Percentiles rank a stretch among this genome's conserved stretches.
These are phyloP conservation scores for Araneus ventricosus DNA, from an alignment of 1,140 invertebrate genomes.

Conservation along the genomic window DNA sequence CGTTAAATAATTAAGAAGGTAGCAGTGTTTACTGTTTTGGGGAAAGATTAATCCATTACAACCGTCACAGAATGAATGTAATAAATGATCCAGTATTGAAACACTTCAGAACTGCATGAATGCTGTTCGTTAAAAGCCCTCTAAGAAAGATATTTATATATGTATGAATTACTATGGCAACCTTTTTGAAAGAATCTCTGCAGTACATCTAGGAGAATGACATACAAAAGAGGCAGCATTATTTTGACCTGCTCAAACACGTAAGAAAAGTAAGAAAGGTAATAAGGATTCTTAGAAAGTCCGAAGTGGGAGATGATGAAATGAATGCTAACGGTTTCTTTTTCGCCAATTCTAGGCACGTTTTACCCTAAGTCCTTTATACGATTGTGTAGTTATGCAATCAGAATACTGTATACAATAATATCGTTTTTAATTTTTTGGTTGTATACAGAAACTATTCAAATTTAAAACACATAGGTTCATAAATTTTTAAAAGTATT, in stretches of 20 bases:
- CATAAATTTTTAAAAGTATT: too few species aligned
- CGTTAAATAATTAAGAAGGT: too few species aligned
- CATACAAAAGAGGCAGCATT: background rate
- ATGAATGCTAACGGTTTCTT: background rate
- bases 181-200: background rate
- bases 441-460: too few species aligned
- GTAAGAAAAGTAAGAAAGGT: background rate
- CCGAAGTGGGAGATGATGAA: background rate
- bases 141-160: too few species aligned
- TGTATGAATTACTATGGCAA: background rate
- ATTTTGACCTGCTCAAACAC: background rate
- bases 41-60: too few species aligned
- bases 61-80: too few species aligned
- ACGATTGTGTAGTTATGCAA: background rate
- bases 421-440: background rate
- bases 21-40: too few species aligned
- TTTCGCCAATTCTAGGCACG: background rate
- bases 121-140: too few species aligned
- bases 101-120: too few species aligned
- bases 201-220: background rate
- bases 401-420: background rate
- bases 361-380: background rate
- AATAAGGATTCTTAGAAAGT: slow-evolving; percentile 11
- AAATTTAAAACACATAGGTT: too few species aligned
- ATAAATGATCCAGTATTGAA: too few species aligned